These are phyloP conservation scores for Venturia canescens DNA, from an alignment of 1,140 invertebrate species.

Conservation along the genomic window DNA sequence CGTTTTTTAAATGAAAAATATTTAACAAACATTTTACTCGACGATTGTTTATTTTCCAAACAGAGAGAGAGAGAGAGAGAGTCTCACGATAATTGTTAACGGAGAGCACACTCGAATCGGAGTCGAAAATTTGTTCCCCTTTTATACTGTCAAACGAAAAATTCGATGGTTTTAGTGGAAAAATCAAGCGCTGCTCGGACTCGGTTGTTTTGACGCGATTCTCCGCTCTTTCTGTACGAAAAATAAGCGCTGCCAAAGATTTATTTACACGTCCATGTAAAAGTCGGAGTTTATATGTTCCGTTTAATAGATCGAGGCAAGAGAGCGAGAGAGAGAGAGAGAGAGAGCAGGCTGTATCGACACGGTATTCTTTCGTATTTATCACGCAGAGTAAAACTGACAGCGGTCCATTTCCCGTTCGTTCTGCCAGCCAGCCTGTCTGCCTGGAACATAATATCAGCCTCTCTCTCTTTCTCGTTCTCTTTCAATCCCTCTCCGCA, in stretches of 20 bases:
- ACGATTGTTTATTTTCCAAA: no score
- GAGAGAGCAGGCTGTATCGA: conserved; percentile 33
- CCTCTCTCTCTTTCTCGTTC: conserved; percentile 47
- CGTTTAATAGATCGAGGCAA: background rate
- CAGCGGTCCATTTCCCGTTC: conserved; percentile 76
- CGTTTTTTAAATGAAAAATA: no score
- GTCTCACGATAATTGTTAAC: no score
- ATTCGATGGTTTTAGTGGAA: no score
- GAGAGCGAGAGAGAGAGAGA: background rate
- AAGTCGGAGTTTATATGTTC: background rate
- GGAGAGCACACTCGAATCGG: no score
- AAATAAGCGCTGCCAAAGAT: background rate
- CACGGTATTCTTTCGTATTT: conserved; percentile 64
- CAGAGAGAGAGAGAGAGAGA: no score
- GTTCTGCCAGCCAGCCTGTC: conserved; percentile 68
- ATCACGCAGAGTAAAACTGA: conserved; percentile 75
- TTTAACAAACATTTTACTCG: no score
- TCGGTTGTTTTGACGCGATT: no score
- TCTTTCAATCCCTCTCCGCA: background rate
- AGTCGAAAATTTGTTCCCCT: no score
- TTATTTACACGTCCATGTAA: background rate
- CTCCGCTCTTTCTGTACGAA: no score
- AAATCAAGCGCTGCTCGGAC: no score
- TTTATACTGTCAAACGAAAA: no score
- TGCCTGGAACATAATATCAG: conserved; percentile 73